Conservation (phyloP, 2,113 vertebrate species). For the Thermophis baileyi region DNA sequence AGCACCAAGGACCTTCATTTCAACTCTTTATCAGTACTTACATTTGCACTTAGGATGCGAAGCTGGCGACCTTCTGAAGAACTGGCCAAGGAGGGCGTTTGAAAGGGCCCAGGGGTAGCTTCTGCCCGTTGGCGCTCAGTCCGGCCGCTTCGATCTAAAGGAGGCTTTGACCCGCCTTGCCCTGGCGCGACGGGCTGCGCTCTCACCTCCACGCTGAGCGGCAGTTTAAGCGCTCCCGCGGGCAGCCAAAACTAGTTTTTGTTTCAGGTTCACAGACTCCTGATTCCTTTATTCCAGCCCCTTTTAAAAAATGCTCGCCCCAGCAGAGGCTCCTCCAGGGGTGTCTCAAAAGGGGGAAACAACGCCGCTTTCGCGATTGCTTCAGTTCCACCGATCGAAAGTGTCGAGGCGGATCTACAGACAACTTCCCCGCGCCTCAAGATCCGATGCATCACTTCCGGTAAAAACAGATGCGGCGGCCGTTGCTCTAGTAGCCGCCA, state of each 20-base stretch:
- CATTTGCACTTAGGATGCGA: not conserved
- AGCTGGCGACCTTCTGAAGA: no score
- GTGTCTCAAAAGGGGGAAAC: not conserved
- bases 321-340: not conserved
- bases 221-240: constrained; percentile 7
- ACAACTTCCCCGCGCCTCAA: not conserved
- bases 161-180: no score
- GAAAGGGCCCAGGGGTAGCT: no score
- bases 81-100: not conserved
- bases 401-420: not conserved
- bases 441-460: not conserved
- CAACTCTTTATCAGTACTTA: not conserved
- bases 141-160: not conserved
- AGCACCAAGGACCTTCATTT: not conserved
- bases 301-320: not conserved
- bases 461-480: constrained; percentile 23
- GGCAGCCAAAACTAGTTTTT: not conserved
- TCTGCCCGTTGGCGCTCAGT: not conserved
- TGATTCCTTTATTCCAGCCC: not conserved
- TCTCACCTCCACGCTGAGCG: not conserved
- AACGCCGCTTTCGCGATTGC: not conserved
- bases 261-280: accelerated
- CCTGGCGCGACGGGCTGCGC: not conserved
- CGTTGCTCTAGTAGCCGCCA: constrained; percentile 66
- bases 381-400: not conserved